Evolutionary conservation across 2,888 invertebrate species (phyloP), one percentile per base, ranked within the genome.

Genomic region (Trilocha varians): DNA sequence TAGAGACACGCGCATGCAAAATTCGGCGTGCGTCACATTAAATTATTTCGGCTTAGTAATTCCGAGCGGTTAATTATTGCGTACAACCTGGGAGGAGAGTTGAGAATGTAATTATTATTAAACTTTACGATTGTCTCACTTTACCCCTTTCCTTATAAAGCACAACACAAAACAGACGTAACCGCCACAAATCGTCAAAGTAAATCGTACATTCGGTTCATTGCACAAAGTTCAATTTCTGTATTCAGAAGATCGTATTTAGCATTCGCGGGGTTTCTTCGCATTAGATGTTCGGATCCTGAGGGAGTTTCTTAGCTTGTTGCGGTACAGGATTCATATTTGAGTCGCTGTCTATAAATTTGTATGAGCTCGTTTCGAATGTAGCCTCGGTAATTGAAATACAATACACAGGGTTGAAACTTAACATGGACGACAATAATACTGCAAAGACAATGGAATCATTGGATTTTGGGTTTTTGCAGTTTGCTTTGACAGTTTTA

Each of bases 91-190:
- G 73, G 78, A 80, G 77, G 79, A 78, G 83, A 84, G 83, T 79
- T 78, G 84, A 82, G 82, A 84, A 84, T 84, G 83, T 85, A 85
- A 85, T 85, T 85, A 85, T 85, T 85, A 85, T 85, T 85, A 84
- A 85, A 85, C 77, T 85, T 84, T 84, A 84, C 85, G 84, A 85
- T 85, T 85, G 85, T 85, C 83, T 85, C 84, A 83, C 79, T 82
- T 83, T 80, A 84, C 84, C 85, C 85, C 79, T 78, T 80, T 73
- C 62, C 71, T 65, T 60, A 51, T 52, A 54, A 47, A 45, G 40
- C 45, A 39, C 42, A 42, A 48, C 43, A 39, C 50, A 47, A 53
- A 66, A 68, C 48, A 11, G 66, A 47, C 60, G 47, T 60, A 71
- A 53, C 52, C 45, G 48, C 48, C 55, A 39, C 33, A 35, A 15